phyloP scores from a whole-genome alignment of 2,888 invertebrate genomes.

The Tridacna gigas region DNA sequence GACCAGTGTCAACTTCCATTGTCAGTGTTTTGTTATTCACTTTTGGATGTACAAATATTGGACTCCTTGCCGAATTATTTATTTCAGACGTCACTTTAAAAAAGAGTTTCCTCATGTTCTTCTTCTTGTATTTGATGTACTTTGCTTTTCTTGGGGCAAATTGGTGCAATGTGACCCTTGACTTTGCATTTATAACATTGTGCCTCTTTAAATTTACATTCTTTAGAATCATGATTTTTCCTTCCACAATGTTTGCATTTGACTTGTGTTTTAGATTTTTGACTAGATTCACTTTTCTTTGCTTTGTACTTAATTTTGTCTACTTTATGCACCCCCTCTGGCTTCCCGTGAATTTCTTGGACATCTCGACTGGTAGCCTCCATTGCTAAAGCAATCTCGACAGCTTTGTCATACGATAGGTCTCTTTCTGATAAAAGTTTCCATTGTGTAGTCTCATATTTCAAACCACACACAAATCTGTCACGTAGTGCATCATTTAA shows the following conservation, averaged over 20 bases:
- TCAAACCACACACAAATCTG: conserved; percentile 60
- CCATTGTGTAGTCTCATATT: conserved; percentile 48
- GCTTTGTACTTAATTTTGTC: neutral
- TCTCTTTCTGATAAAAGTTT: conserved; percentile 48
- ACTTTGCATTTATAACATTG: conserved; percentile 28
- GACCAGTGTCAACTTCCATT: conserved; percentile 66
- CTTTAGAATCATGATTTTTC: conserved; percentile 24
- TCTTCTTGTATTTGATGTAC: neutral
- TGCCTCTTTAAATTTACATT: conserved; percentile 37
- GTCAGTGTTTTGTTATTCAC: conserved; percentile 40
- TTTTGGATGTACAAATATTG: conserved; percentile 32
- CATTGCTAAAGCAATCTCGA: conserved; percentile 46
- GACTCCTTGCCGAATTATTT: neutral
- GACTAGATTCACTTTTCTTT: neutral
- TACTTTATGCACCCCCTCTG: conserved; percentile 4
- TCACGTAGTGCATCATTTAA: conserved; percentile 55
- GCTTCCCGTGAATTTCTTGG: conserved; percentile 20
- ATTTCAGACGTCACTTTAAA: neutral
- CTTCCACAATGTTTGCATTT: conserved; percentile 28
- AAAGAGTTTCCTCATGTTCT: neutral
- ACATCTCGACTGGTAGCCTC: conserved; percentile 54
- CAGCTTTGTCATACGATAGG: conserved; percentile 45
- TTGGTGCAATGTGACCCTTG: conserved; percentile 35
- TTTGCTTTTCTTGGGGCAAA: conserved; percentile 14
- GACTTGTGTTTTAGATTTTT: neutral